Base-by-base conservation (phyloP, 2,113 vertebrate species). In the Noctilio leporinus region DNA sequence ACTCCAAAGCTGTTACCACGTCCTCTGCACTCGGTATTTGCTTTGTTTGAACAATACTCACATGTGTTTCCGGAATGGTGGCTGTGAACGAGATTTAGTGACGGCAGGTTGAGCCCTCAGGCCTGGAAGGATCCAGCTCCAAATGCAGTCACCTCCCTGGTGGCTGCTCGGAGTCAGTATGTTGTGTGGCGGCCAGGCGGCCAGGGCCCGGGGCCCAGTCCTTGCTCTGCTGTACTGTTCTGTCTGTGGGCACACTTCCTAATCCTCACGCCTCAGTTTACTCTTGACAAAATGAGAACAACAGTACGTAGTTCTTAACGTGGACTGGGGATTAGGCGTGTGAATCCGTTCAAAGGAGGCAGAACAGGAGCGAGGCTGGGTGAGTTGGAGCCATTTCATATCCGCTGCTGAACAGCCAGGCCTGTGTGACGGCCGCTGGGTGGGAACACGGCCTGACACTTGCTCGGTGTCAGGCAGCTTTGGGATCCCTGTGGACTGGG, bases 401-500 rank as follows among this genome's bases (percentile, higher is more conserved):
- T 8, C 16, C 2, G 19, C 40, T 2, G 4, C 12, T 11, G 6
- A 57, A 16, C 2, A 17, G 49, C 78, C 17, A 10, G 40, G 16
- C 10, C 38, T 45, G 9, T 45, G 9, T 38, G 70, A n/a, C 14
- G 8, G 22, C 10, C 7, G 43, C 77, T 24, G 53, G 78, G 14
- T 0, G 0, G 14, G 26, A 49, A 19, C 26, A 0, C 16, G 24
- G 45, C n/a, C 59, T n/a, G n/a, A 26, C 4, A 10, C 53, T 38
- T 14, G 1, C 1, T 8, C 1, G 38, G 19, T 9, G 47, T 8
- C 19, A 86, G 28, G 53, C 17, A 3, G 24, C 45, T 45, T 3
- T 15, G 28, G 10, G 2, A 40, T 55, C 53, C 49, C 26, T 4
- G 1, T 1, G 47, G 10, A 8, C 8, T 3, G 55, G 26, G 55